Evolutionary conservation across 2,797 vertebrate species (phyloP).

Genomic region (Epinephelus awoara): DNA sequence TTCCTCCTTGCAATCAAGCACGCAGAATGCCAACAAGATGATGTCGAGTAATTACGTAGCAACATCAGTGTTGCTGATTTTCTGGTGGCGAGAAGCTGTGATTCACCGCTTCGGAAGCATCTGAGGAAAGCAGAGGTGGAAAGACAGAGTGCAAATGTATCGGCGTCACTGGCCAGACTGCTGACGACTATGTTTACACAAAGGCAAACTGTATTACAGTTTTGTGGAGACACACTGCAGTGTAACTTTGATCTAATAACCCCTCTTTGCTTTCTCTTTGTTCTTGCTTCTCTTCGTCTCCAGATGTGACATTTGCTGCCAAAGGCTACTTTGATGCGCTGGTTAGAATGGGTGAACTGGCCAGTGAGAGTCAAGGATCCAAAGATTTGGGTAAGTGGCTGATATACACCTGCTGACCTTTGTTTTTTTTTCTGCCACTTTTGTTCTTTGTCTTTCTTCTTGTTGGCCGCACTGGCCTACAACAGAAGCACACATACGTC

Average conservation of each 20-base stretch:
- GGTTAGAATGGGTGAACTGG: slow-evolving; percentile 98
- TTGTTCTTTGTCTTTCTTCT: neutral
- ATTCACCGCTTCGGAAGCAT: slow-evolving; percentile 30
- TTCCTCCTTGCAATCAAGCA: slow-evolving; percentile 60
- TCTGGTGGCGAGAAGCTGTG: slow-evolving; percentile 42
- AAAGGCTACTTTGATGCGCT: slow-evolving; percentile 99
- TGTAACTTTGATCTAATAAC: slow-evolving; percentile 16
- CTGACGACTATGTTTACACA: slow-evolving; percentile 26
- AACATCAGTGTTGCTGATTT: slow-evolving; percentile 39
- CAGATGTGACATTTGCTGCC: slow-evolving; percentile 97
- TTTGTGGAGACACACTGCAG: neutral
- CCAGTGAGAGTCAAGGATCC: slow-evolving; percentile 98
- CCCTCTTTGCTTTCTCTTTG: neutral
- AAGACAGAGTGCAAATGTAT: neutral
- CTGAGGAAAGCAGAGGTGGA: neutral
- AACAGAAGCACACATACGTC: neutral
- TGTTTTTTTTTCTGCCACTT: neutral
- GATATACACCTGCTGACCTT: neutral
- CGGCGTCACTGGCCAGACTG: neutral
- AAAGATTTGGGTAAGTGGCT: slow-evolving; percentile 95
- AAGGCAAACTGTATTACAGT: neutral
- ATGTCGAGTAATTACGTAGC: slow-evolving; percentile 53
- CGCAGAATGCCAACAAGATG: slow-evolving; percentile 42
- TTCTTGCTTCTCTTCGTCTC: slow-evolving; percentile 48
- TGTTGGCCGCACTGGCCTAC: neutral